Conservation (phyloP, 2,888 invertebrate species). For the Eurytoma californica region DNA sequence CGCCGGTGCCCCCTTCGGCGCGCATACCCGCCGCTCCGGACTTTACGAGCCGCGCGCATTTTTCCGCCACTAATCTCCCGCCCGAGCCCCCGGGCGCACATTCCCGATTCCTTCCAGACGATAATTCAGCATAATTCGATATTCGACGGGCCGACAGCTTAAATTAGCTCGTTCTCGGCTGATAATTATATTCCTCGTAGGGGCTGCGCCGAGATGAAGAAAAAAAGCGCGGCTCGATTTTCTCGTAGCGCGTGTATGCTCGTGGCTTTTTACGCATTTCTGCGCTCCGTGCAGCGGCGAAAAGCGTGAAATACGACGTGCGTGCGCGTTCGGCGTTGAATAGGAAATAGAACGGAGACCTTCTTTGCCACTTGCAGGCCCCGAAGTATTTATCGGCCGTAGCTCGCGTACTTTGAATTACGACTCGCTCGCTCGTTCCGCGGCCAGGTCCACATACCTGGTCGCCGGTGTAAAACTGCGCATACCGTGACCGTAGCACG, state of each 20-base stretch:
- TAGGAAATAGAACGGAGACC: slow-evolving; percentile 47
- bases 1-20: neutral
- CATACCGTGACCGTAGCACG: neutral
- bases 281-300: neutral
- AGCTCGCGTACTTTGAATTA: slow-evolving; percentile 45
- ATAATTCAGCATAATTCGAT: slow-evolving; percentile 43
- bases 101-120: slow-evolving; percentile 19
- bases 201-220: neutral
- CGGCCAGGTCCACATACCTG: neutral
- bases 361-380: slow-evolving; percentile 33
- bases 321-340: slow-evolving; percentile 26
- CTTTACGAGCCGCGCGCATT: slow-evolving; percentile 25
- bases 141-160: slow-evolving; percentile 1
- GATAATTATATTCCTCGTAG: too few relatives aligned
- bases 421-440: slow-evolving; percentile 30
- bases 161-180: neutral
- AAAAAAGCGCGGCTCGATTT: neutral
- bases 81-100: neutral
- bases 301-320: slow-evolving; percentile 28
- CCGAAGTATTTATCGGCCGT: slow-evolving; percentile 45
- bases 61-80: neutral
- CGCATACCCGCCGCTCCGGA: neutral
- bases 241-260: neutral
- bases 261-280: too few relatives aligned
- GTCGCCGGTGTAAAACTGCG: neutral